Percentiles rank a stretch among this genome's conserved stretches.
phyloP scores from a whole-genome alignment of 2,113 vertebrate genomes.

The Formicarius rufipectus region DNA sequence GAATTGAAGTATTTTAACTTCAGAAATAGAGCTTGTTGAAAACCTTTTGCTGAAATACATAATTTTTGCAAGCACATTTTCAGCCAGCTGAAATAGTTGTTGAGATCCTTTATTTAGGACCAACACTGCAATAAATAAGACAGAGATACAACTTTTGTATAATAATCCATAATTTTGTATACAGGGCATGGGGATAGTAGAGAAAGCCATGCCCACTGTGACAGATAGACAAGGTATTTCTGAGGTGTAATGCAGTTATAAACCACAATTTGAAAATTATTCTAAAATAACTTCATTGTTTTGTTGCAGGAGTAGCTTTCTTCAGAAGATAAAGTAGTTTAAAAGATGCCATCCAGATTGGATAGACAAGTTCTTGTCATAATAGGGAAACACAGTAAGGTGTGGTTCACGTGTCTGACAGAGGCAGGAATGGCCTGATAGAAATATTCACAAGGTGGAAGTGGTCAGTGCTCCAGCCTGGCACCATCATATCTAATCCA shows the following conservation, averaged over 20 bases:
- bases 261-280: background rate
- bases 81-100: background rate
- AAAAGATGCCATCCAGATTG: background rate
- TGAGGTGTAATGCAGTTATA: background rate
- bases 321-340: background rate
- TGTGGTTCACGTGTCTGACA: rapidly evolving
- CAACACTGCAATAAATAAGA: constrained; percentile 23
- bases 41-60: constrained; percentile 11
- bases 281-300: background rate
- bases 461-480: background rate
- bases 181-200: background rate
- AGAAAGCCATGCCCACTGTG: background rate
- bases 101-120: constrained; percentile 27
- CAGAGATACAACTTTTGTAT: constrained; percentile 4
- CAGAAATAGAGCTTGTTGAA: constrained; percentile 43
- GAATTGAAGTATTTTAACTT: constrained; percentile 35
- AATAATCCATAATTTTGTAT: background rate
- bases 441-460: background rate
- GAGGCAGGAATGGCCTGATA: background rate
- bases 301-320: background rate
- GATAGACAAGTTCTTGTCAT: background rate
- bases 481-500: background rate
- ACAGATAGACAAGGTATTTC: background rate
- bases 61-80: constrained; percentile 31
- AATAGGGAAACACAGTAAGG: background rate